Conservation (phyloP, 2,113 vertebrate genomes). For the Eclectus roratus region DNA sequence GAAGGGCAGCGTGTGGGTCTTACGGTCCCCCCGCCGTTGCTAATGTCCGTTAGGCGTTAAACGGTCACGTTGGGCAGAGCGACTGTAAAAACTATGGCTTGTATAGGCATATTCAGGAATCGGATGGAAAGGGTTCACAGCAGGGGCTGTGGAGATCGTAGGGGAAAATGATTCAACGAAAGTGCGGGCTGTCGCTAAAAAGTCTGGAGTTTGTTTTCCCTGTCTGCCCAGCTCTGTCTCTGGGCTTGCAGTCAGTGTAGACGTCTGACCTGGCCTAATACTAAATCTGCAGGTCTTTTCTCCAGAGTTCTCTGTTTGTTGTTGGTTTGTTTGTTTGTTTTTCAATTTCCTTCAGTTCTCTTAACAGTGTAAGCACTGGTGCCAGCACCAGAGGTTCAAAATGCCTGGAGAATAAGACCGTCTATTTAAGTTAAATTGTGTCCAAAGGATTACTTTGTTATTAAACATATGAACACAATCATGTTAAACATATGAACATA, state of each 20-base stretch:
- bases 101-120: too few relatives aligned
- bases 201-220: background rate
- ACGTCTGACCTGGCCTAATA: background rate
- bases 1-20: background rate
- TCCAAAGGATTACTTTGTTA: background rate
- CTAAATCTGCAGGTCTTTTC: too few relatives aligned
- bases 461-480: background rate
- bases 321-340: background rate
- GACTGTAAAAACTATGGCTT: too few relatives aligned
- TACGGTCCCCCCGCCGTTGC: background rate
- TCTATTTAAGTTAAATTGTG: background rate
- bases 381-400: background rate
- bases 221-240: background rate
- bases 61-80: too few relatives aligned
- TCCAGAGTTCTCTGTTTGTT: background rate
- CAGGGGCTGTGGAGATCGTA: background rate
- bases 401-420: fast-evolving
- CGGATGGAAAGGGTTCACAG: background rate
- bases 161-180: background rate
- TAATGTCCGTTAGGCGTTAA: too few relatives aligned
- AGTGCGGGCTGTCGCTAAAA: too few relatives aligned
- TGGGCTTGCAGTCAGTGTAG: background rate
- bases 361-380: background rate
- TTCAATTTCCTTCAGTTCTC: background rate
- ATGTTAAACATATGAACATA: background rate